A percentile compares a stretch with the other conserved stretches of the same genome.
Evolutionary conservation across 1,140 invertebrate species (phyloP).

Genomic region (Papilio machaon): DNA sequence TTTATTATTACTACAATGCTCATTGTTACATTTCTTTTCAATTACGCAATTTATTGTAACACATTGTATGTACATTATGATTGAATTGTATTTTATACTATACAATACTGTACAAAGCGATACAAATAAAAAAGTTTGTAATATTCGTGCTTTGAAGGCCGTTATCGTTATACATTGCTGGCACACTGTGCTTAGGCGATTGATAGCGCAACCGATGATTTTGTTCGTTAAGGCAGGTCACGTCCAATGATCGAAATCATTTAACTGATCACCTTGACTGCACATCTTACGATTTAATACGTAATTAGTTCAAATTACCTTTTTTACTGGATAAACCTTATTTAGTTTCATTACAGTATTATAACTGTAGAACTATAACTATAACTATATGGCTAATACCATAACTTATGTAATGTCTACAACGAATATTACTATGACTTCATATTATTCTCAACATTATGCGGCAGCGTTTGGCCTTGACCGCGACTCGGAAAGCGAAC

Average conservation of each 20-base stretch:
- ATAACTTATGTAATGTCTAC: neutral
- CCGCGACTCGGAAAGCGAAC: neutral
- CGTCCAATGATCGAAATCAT: neutral
- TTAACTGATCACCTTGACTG: neutral
- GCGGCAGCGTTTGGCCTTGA: slow-evolving; percentile 1
- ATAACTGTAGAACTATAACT: too few relatives aligned
- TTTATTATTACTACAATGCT: slow-evolving; percentile 31
- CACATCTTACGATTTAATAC: neutral
- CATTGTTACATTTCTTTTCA: slow-evolving; percentile 12
- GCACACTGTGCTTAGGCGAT: neutral
- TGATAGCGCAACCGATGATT: neutral
- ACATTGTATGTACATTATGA: neutral
- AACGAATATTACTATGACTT: neutral
- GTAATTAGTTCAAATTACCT: neutral
- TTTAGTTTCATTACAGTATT: neutral
- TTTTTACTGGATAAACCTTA: neutral
- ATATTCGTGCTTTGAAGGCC: neutral
- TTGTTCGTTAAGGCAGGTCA: neutral
- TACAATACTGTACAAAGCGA: neutral
- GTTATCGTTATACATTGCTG: neutral
- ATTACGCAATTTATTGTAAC: neutral
- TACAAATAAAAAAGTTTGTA: neutral
- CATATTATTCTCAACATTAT: neutral
- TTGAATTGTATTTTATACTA: neutral
- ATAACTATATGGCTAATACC: neutral